A percentile compares a stretch with the other conserved stretches of the same genome.
Evolutionary conservation across 2,888 invertebrate species (phyloP).

Genomic region (Stictocephala bisonia): DNA sequence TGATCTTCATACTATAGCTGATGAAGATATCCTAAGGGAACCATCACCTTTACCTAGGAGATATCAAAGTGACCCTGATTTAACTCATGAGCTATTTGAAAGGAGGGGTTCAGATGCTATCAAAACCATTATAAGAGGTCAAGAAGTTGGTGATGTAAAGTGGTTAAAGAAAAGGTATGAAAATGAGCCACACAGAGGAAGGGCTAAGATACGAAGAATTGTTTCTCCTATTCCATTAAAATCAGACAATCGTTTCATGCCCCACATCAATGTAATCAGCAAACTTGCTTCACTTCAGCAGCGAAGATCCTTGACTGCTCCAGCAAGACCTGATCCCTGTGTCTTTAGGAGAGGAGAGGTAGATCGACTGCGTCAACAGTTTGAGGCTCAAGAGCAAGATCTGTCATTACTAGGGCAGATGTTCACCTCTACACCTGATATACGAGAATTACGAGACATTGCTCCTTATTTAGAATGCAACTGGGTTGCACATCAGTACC

Average conservation of each 20-base stretch:
- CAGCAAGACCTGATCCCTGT: slow-evolving; percentile 49
- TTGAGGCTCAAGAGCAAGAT: slow-evolving; percentile 69
- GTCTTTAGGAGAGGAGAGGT: slow-evolving; percentile 71
- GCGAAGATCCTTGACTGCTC: slow-evolving; percentile 50
- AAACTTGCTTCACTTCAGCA: slow-evolving; percentile 78
- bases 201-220: slow-evolving; percentile 67
- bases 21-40: slow-evolving; percentile 61
- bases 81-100: slow-evolving; percentile 71
- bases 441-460: slow-evolving; percentile 80
- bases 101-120: slow-evolving; percentile 66
- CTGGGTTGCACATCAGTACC: slow-evolving; percentile 85
- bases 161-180: slow-evolving; percentile 73
- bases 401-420: slow-evolving; percentile 79
- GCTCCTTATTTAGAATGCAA: slow-evolving; percentile 81
- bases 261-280: slow-evolving; percentile 90
- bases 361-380: slow-evolving; percentile 77
- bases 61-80: slow-evolving; percentile 83
- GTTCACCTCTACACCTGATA: slow-evolving; percentile 84
- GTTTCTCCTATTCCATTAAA: slow-evolving; percentile 71
- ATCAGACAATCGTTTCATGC: slow-evolving; percentile 81
- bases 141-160: slow-evolving; percentile 71
- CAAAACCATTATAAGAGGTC: slow-evolving; percentile 65
- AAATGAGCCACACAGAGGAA: slow-evolving; percentile 64
- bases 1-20: slow-evolving; percentile 63
- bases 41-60: slow-evolving; percentile 66